Conservation (phyloP, 37 sponge, comb jelly and placozoan species). For the Chondrilla cf. caribensis region DNA sequence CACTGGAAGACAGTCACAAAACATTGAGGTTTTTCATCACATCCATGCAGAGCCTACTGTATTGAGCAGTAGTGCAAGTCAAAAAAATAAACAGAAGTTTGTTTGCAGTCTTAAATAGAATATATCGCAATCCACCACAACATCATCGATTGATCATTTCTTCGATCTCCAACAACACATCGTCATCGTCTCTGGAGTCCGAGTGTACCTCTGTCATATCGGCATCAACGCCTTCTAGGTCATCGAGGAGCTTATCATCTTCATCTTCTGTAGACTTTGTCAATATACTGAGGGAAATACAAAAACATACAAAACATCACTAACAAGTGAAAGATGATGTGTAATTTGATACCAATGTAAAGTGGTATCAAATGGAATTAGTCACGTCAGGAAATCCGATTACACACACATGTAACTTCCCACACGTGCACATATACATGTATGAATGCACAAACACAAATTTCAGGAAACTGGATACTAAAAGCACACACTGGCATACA, state of each 20-base stretch:
- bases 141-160: slow-evolving; percentile 41
- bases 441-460: too few relatives aligned
- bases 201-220: background rate
- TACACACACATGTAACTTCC: background rate
- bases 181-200: slow-evolving; percentile 57
- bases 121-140: too few relatives aligned
- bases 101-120: too few relatives aligned
- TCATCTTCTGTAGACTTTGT: background rate
- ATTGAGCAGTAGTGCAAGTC: background rate
- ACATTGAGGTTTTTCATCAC: too few relatives aligned
- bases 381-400: too few relatives aligned
- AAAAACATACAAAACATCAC: background rate
- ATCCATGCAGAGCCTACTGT: background rate
- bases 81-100: too few relatives aligned
- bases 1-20: too few relatives aligned
- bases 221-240: background rate
- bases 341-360: too few relatives aligned
- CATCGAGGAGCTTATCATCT: background rate
- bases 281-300: background rate
- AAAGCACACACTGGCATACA: too few relatives aligned
- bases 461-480: too few relatives aligned
- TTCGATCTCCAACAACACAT: slow-evolving; percentile 65
- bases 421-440: background rate
- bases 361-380: too few relatives aligned
- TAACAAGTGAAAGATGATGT: too few relatives aligned